These are phyloP conservation scores for Lutjanus campechanus DNA, from an alignment of 2,797 vertebrate genomes.

Conservation along the genomic window DNA sequence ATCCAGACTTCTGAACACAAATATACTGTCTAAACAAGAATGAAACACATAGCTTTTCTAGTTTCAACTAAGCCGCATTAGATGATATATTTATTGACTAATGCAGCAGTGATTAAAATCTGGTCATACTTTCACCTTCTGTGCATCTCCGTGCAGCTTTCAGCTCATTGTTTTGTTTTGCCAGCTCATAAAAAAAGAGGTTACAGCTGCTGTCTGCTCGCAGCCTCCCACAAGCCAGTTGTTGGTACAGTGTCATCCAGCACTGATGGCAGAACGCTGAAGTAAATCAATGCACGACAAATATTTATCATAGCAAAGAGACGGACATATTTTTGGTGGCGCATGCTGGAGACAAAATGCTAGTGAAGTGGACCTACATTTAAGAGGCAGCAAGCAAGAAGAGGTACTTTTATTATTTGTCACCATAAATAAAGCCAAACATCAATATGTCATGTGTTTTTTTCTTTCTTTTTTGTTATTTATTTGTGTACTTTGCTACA, in stretches of 20 bases:
- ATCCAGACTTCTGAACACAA: too few relatives aligned
- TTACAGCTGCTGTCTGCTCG: not conserved
- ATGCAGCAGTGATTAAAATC: not conserved
- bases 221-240: not conserved
- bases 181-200: not conserved
- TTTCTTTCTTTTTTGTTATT: too few relatives aligned
- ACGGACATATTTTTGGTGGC: not conserved
- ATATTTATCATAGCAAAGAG: conserved; percentile 13
- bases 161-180: not conserved
- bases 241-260: not conserved
- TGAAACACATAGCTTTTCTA: too few relatives aligned
- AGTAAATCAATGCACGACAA: conserved; percentile 3
- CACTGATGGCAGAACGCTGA: not conserved
- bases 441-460: too few relatives aligned
- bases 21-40: too few relatives aligned
- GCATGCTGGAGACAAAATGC: not conserved
- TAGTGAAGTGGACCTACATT: not conserved
- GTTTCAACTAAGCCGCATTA: too few relatives aligned
- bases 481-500: not conserved
- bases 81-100: too few relatives aligned
- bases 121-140: not conserved
- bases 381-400: not conserved
- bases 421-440: not conserved
- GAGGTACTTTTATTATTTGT: not conserved
- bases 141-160: too few relatives aligned